A percentile compares a stretch with the other conserved stretches of the same genome.
These are phyloP conservation scores for Ginglymostoma cirratum DNA, from an alignment of 2,113 vertebrate genomes.

Conservation along the genomic window DNA sequence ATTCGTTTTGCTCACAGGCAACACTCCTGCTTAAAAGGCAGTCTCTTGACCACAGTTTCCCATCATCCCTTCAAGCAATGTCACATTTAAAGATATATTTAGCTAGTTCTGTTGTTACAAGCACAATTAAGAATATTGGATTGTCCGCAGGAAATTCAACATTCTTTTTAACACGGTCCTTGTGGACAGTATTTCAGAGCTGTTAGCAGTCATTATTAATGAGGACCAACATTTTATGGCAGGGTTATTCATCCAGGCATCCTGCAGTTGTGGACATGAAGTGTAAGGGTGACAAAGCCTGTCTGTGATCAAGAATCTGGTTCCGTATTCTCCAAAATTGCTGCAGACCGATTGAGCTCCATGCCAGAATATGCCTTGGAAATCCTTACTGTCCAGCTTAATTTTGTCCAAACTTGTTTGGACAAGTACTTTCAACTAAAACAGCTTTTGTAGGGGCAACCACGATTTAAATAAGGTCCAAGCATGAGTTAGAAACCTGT, in stretches of 20 bases:
- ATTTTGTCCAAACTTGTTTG: background rate
- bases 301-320: background rate
- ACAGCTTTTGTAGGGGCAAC: background rate
- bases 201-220: background rate
- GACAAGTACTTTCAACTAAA: background rate
- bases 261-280: background rate
- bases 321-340: background rate
- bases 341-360: background rate
- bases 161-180: background rate
- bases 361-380: background rate
- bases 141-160: background rate
- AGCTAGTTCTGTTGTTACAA: background rate
- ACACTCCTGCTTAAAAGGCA: background rate
- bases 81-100: background rate
- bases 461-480: background rate
- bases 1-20: background rate
- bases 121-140: background rate
- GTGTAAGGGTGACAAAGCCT: background rate
- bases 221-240: background rate
- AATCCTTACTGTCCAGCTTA: background rate
- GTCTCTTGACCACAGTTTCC: background rate
- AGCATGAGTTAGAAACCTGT: background rate
- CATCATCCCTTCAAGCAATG: background rate
- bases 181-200: conserved; percentile 9
- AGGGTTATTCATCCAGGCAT: background rate